Percentiles rank a stretch among this genome's conserved stretches.
These are phyloP conservation scores for Nycteola revayana DNA, from an alignment of 2,888 invertebrate genomes.

Conservation along the genomic window DNA sequence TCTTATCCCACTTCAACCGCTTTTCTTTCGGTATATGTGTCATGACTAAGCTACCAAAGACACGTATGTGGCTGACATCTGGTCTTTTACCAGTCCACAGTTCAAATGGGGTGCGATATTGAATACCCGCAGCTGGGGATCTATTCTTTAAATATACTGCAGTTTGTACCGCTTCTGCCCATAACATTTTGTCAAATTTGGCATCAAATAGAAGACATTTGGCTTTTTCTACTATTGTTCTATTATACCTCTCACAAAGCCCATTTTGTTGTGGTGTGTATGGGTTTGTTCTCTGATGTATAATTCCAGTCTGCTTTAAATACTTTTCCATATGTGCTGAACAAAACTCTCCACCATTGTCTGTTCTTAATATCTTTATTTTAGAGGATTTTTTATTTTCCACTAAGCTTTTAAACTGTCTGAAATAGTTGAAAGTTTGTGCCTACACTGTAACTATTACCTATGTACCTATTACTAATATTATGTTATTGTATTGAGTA, in stretches of 20 bases:
- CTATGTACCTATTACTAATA: too few relatives aligned
- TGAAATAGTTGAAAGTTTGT: constrained; percentile 6
- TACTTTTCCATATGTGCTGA: constrained; percentile 1
- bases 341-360: constrained; percentile 8
- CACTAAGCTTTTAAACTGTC: constrained; percentile 7
- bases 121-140: neutral
- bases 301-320: neutral
- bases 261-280: constrained; percentile 10
- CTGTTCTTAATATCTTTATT: constrained; percentile 7
- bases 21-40: constrained; percentile 8
- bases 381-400: too few relatives aligned
- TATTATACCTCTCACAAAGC: neutral
- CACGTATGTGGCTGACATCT: neutral
- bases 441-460: too few relatives aligned
- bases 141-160: constrained; percentile 3
- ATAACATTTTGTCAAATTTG: constrained; percentile 1
- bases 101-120: constrained; percentile 4
- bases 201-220: constrained; percentile 5
- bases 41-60: constrained; percentile 8
- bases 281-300: constrained; percentile 4
- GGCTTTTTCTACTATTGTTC: constrained; percentile 3
- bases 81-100: constrained; percentile 5
- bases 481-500: too few relatives aligned
- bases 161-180: constrained; percentile 2
- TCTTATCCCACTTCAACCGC: constrained; percentile 9